These are phyloP conservation scores for Enteromius anoplus DNA, from an alignment of 2,797 vertebrate genomes.

Conservation along the genomic window DNA sequence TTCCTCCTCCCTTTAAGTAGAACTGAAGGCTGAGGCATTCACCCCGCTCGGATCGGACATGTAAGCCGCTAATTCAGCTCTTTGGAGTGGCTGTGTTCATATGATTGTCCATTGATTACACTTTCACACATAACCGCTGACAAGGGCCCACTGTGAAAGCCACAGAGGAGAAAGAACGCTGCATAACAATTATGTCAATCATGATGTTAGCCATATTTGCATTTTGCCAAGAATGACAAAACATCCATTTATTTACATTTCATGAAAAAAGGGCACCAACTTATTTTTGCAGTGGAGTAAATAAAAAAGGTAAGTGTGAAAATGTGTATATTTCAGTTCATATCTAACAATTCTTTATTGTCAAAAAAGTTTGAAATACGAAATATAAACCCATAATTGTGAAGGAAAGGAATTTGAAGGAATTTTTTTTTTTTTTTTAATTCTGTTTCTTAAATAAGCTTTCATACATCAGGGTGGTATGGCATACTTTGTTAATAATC, in stretches of 20 bases:
- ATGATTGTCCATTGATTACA: conserved; percentile 58
- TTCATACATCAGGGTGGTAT: neutral
- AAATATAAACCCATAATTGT: neutral
- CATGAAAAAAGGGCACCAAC: neutral
- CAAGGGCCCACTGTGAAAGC: conserved; percentile 33
- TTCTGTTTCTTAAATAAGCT: neutral
- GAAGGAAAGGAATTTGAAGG: too few species aligned
- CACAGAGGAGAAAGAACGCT: conserved; percentile 8
- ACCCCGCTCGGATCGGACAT: conserved; percentile 33
- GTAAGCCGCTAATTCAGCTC: conserved; percentile 48
- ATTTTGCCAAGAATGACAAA: neutral
- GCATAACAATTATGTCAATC: conserved; percentile 30
- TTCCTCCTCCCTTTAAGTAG: conserved; percentile 29
- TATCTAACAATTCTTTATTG: neutral
- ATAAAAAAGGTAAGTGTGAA: neutral
- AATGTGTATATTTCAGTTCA: neutral
- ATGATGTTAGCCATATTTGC: neutral
- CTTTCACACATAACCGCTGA: conserved; percentile 37
- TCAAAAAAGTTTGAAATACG: neutral
- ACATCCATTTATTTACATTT: neutral
- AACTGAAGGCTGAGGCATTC: conserved; percentile 37
- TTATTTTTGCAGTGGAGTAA: neutral
- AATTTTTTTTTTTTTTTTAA: neutral
- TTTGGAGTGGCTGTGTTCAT: conserved; percentile 39
- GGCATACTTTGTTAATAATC: neutral